Evolutionary conservation across 2,888 invertebrate species (phyloP).

Genomic region (Coenonympha arcania): DNA sequence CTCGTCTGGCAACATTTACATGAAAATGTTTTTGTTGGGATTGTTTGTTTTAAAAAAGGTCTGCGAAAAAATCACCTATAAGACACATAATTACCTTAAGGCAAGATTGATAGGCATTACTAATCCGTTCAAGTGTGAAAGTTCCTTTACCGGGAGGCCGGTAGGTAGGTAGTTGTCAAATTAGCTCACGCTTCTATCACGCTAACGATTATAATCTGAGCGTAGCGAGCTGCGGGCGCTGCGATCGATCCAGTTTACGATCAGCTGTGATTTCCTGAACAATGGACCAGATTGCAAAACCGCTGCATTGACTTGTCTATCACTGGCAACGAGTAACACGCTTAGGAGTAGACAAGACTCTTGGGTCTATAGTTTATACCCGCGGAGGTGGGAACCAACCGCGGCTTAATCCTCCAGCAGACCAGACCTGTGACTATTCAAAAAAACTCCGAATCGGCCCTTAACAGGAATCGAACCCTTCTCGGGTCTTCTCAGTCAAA

Average conservation of each 20-base stretch:
- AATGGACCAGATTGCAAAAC: constrained; percentile 18
- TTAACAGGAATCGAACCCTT: no score
- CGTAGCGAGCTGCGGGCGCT: constrained; percentile 12
- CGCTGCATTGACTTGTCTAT: constrained; percentile 32
- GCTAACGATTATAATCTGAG: constrained; percentile 27
- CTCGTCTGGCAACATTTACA: no score
- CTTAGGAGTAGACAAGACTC: neutral
- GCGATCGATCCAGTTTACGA: constrained; percentile 20
- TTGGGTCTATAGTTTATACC: no score
- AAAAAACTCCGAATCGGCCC: no score
- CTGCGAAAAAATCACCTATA: no score
- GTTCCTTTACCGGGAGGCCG: neutral
- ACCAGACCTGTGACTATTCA: no score
- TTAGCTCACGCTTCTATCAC: constrained; percentile 28
- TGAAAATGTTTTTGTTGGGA: no score
- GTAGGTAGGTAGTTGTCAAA: constrained; percentile 24
- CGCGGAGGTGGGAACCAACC: no score
- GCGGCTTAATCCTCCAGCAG: no score
- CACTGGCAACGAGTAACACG: constrained; percentile 9
- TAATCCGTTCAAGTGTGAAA: neutral
- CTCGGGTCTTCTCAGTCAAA: no score
- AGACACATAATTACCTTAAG: no score
- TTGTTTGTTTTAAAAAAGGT: no score
- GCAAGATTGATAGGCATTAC: neutral
- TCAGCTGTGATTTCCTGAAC: constrained; percentile 22